Evolutionary conservation across 2,797 vertebrate genomes (phyloP), one percentile per base, ranked within the genome.

Genomic region (Karalla daura): DNA sequence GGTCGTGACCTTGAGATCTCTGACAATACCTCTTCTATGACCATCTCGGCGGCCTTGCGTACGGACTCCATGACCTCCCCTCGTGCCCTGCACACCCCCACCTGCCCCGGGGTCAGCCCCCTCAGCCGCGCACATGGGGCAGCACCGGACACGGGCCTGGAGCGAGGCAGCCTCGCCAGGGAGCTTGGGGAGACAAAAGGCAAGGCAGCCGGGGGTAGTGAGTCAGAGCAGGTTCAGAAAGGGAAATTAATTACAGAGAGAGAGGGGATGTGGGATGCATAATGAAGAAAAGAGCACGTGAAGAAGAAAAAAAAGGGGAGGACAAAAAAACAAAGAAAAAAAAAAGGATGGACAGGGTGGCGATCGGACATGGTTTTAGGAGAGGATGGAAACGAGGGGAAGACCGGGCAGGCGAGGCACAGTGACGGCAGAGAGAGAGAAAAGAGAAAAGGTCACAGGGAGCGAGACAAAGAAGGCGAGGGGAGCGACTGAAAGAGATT

Each of bases 61-160:
- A 94, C 90, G 0, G 68, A 93, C 76, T 94, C 94, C 95, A 95
- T 93, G 78, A 94, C 92, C 91, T 94, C 94, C 74, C 84, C 87
- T 81, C 94, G 90, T 20, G 64, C 13, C 73, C 53, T 68, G 84
- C 94, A 95, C 67, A 95, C 39, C 3, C 12, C 67, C 70, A 94
- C 89, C 88, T 95, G 94, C 75, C 93, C 93, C 5, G 90, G 91
- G 13, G 90, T 90, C 85, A 95, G 88, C n/a, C 94, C 94, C 13
- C 30, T 78, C 74, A 95, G 86, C 51, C 91, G 86, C 2, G 80
- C 83, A 15, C 95, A 95, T 66, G 85, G 90, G 62, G 86, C 76
- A 25, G 87, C 69, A 39, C 93, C 93, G 4, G 5, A 63, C 67
- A 95, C 87, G 7, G 87, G 85, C 53, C 82, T 79, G 65, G 93